Evolutionary conservation across 2,113 vertebrate species (phyloP).

Genomic region (Notechis scutatus): DNA sequence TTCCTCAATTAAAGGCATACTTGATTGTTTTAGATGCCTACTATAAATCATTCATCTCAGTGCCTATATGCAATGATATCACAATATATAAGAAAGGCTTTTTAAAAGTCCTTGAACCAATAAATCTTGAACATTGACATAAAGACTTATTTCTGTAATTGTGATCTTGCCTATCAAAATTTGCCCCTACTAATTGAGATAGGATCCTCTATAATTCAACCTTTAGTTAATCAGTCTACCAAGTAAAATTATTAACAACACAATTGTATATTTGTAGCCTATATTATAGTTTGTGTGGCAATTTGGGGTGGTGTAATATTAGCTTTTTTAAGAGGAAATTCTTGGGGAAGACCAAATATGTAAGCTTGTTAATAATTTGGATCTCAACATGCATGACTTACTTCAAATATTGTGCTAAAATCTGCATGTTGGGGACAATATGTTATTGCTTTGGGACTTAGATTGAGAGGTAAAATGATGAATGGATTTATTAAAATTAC

Average conservation of each 20-base stretch:
- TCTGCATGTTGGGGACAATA: not conserved
- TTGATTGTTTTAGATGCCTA: not conserved
- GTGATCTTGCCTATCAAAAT: not conserved
- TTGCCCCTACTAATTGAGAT: not conserved
- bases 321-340: not conserved
- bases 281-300: not conserved
- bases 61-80: not conserved
- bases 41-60: not conserved
- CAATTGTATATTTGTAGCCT: not conserved
- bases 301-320: not conserved
- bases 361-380: not conserved
- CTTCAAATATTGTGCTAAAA: not conserved
- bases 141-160: not conserved
- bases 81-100: not conserved
- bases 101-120: not conserved
- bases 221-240: not conserved
- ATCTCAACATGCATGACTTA: not conserved
- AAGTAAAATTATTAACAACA: not conserved
- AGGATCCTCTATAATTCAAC: not conserved
- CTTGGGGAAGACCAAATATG: not conserved
- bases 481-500: not conserved
- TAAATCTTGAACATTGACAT: not conserved
- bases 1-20: not conserved
- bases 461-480: not conserved
- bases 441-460: not conserved